Evolutionary conservation across 2,797 vertebrate species (phyloP), one percentile per base, ranked within the genome.

Genomic region (Lophius americanus): DNA sequence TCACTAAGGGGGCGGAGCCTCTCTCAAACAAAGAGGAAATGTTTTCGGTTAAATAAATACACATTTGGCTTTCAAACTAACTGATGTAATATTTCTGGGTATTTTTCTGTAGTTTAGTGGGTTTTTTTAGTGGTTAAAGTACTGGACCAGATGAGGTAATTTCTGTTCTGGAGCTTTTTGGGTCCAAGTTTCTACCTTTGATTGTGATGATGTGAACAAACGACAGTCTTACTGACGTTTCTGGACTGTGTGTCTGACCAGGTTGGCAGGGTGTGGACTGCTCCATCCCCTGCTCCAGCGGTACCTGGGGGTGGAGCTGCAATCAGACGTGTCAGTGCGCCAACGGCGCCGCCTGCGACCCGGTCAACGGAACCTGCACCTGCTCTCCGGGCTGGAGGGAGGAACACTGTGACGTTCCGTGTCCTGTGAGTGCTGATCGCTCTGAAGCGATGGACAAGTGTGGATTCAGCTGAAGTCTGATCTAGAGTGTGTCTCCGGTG

Each of bases 181-280:
- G 10, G 43, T 10, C 10, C 9, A 44, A 4, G 43, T 11, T 44
- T 44, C 43, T 44, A 10, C 4, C 37, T 38, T 23, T 23, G 23
- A 23, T 23, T 23, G 23, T 23, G 23, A 23, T 23, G 23, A 23
- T 23, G 23, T 9, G 12, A 44, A 44, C 36, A 2, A n/a, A 8
- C 4, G 1, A 4, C 0, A 6, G 5, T 5, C 35, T 12, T 7
- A 0, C 46, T 62, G 10, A 50, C 7, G 48, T 35, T 2, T 51
- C 2, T 14, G 62, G 35, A 7, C 7, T 13, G n/a, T 51, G 42
- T 62, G 7, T 68, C 2, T 11, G 41, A 58, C 1, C 77, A 99
- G 98, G 97, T 1, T 99, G 97, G 97, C 97, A 96, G 88, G 96
- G 96, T 2, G 88, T 93, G 6, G 96, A 97, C 79, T 99, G 98